Evolutionary conservation across 2,888 invertebrate genomes (phyloP).

Genomic region (Latrodectus hesperus): DNA sequence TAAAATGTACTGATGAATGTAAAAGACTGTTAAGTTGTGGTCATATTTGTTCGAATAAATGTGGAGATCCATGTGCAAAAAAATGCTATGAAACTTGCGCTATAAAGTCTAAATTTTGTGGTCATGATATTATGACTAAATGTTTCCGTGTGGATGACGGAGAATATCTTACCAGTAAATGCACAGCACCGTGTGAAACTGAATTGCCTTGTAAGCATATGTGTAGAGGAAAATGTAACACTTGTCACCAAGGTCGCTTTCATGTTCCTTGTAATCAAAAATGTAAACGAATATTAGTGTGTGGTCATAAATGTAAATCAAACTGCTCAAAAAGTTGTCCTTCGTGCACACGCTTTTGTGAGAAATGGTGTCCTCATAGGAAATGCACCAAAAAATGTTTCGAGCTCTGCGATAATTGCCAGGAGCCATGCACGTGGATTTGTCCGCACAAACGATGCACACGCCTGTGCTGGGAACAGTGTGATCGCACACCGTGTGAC

Average conservation of each 20-base stretch:
- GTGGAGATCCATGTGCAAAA: constrained; percentile 74
- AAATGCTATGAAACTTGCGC: constrained; percentile 20
- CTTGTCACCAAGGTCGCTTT: constrained; percentile 74
- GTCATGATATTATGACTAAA: constrained; percentile 22
- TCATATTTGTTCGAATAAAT: constrained; percentile 74
- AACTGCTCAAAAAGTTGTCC: constrained; percentile 74
- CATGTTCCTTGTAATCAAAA: constrained; percentile 73
- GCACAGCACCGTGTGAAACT: constrained; percentile 71
- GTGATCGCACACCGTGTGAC: constrained; percentile 74
- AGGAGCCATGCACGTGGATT: constrained; percentile 74
- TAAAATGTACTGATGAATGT: constrained; percentile 72
- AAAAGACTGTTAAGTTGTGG: constrained; percentile 73
- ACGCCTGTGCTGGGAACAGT: constrained; percentile 74
- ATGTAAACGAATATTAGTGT: constrained; percentile 74
- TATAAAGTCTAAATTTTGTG: constrained; percentile 39
- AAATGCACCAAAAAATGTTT: constrained; percentile 73
- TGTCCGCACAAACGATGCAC: constrained; percentile 74
- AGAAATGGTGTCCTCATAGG: constrained; percentile 73
- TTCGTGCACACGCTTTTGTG: constrained; percentile 74
- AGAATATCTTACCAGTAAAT: constrained; percentile 44
- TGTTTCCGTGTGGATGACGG: constrained; percentile 21
- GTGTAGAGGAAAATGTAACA: constrained; percentile 74
- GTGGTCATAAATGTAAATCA: constrained; percentile 75
- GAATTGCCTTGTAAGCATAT: constrained; percentile 73
- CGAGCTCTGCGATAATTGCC: constrained; percentile 73